Percentiles rank a stretch among this genome's conserved stretches.
Evolutionary conservation across 2,113 vertebrate species (phyloP).

Genomic region (Oreochromis aureus): DNA sequence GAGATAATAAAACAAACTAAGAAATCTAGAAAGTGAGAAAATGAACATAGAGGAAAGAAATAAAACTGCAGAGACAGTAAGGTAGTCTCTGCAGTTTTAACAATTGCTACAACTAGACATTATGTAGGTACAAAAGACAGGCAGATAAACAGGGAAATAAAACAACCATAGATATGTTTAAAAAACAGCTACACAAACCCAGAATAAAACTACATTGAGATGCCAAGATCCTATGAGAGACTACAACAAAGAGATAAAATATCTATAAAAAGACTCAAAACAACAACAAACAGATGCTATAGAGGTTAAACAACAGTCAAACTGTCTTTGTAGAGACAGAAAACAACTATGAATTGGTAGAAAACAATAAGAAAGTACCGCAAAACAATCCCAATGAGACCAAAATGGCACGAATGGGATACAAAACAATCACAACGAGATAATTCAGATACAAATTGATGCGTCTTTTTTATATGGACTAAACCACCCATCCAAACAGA

Average conservation of each 20-base stretch:
- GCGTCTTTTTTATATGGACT: background rate
- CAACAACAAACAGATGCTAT: background rate
- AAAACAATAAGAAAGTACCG: background rate
- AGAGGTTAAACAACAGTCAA: background rate
- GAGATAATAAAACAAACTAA: background rate
- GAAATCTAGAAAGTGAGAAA: background rate
- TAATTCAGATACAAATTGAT: background rate
- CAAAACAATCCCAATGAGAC: background rate
- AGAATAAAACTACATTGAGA: background rate
- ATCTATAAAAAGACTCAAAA: background rate
- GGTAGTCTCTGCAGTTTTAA: accelerated
- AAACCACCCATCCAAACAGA: background rate
- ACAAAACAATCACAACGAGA: background rate
- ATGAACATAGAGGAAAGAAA: background rate
- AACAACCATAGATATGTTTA: accelerated
- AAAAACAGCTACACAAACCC: background rate
- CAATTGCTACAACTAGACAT: background rate
- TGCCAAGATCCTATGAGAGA: accelerated
- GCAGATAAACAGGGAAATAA: background rate
- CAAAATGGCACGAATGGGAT: background rate
- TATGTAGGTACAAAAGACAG: background rate
- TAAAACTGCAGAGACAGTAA: background rate
- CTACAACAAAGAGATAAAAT: background rate
- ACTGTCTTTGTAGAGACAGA: background rate
- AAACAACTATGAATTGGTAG: background rate